Evolutionary conservation across 2,113 vertebrate species (phyloP), one percentile per base, ranked within the genome.

Genomic region (Mesocricetus auratus): DNA sequence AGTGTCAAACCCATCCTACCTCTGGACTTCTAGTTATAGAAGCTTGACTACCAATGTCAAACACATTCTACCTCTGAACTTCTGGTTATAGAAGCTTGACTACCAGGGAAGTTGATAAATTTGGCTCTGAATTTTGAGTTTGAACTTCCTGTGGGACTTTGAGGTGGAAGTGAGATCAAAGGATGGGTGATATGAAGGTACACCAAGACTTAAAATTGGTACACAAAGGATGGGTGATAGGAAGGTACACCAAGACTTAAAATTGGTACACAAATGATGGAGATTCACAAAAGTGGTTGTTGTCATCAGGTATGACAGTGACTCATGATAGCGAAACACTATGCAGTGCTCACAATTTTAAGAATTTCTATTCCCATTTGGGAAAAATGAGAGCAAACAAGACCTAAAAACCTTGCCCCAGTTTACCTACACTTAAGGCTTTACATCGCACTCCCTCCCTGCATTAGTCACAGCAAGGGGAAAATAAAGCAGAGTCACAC

Each of bases 11-110:
- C 56, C 83, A 56, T 7, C 22, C 39, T 50, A n/a, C 58, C 94
- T 94, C 96, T 96, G 81, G 91, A 47, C 78, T 94, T 95, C 86
- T 86, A 33, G 45, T 82, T 71, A 62, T 71, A 53, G 50, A 11
- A n/a, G n/a, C n/a, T n/a, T n/a, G n/a, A n/a, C n/a, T n/a, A n/a
- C n/a, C n/a, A n/a, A n/a, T 13, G 33, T 47, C 24, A 26, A 36
- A 74, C 21, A 47, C 83, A 56, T 7, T 17, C 39, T 50, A n/a
- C 16, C 96, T 96, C 96, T 96, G 82, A 89, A 50, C 69, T 94
- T 94, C 86, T 87, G 39, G 39, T 83, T 73, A 64, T 68, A 69
- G 50, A 68, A 73, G 62, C 16, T 9, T 96, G 73, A 64, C 45
- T 56, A 78, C 12, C 6, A 71, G 53, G 69, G 71, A 81, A 82